Evolutionary conservation across 2,888 invertebrate genomes (phyloP).

Genomic region (Sinohyriopsis cumingii): DNA sequence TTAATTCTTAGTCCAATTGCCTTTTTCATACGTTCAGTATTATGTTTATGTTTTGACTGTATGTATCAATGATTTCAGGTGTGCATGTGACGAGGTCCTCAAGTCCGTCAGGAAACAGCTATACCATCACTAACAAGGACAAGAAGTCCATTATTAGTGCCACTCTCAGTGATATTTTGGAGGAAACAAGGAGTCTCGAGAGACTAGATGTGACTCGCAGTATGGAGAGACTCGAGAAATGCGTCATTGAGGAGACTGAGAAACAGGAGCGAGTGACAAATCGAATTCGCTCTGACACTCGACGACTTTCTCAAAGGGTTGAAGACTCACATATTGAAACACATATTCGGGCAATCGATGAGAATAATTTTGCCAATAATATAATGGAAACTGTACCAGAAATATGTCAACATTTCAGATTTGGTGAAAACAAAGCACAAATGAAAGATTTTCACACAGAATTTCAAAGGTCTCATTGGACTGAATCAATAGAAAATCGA

Average conservation of each 20-base stretch:
- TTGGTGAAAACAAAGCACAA: not conserved
- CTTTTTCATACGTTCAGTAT: no score
- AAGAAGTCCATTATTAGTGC: slow-evolving; percentile 18
- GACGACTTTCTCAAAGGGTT: not conserved
- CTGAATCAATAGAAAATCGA: no score
- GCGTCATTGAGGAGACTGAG: not conserved
- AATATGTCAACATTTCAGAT: not conserved
- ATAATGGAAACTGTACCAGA: not conserved
- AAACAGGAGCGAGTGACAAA: not conserved
- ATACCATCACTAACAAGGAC: slow-evolving; percentile 20
- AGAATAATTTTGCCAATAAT: not conserved
- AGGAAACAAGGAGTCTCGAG: not conserved
- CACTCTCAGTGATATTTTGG: not conserved
- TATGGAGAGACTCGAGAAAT: not conserved
- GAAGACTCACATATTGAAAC: not conserved
- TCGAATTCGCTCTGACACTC: slow-evolving; percentile 1
- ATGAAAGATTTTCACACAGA: not conserved
- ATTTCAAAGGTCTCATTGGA: not conserved
- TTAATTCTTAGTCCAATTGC: no score
- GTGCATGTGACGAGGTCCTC: slow-evolving; percentile 14
- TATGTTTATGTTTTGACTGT: no score
- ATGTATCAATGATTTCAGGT: slow-evolving; percentile 8
- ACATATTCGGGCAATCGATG: slow-evolving; percentile 4
- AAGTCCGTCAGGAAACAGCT: slow-evolving; percentile 17
- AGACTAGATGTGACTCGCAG: no score